Evolutionary conservation across 2,797 vertebrate genomes (phyloP), one percentile per base, ranked within the genome.

Genomic region (Acipenser transmontanus): DNA sequence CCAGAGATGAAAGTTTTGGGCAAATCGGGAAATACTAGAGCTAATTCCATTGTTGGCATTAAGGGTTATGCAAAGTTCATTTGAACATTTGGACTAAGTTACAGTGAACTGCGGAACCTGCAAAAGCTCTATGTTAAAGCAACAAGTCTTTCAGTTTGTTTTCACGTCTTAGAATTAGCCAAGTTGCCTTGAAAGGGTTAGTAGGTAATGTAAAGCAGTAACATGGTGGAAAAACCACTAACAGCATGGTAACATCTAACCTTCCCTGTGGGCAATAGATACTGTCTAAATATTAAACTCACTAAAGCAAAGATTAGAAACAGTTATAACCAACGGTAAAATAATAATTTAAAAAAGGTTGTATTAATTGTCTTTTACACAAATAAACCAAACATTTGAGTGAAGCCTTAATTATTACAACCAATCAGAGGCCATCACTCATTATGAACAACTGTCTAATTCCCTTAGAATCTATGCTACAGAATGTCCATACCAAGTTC

Each of bases 1-100:
- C 89, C 75, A 12, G 54, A 83, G 88, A 93, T 95, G 84, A 95
- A 97, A 94, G 90, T 78, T 81, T 67, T 68, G 77, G 85, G 77
- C 72, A 61, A 49, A 81, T 79, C 66, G 83, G 81, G 85, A 91
- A 93, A 88, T 83, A 87, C 81, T 85, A 86, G 79, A 89, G 86
- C 84, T 94, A 90, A 93, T 90, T 87, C 87, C 80, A 84, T 82
- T 87, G 87, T 82, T 94, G 91, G 88, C 87, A 93, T 79, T 83
- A 80, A 73, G 80, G 92, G 92, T 94, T 89, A 93, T 71, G 61
- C 75, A 86, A 91, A 96, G 95, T 95, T 96, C 91, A 93, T 61
- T 71, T 62, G 74, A 89, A 91, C 78, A 81, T 72, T 84, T 73
- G 84, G 81, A 78, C 85, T 77, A 82, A 77, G 78, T 85, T 85